Percentiles rank a stretch among this genome's conserved stretches.
These are phyloP conservation scores for Perizoma affinitatum DNA, from an alignment of 2,888 invertebrate species.

Conservation along the genomic window DNA sequence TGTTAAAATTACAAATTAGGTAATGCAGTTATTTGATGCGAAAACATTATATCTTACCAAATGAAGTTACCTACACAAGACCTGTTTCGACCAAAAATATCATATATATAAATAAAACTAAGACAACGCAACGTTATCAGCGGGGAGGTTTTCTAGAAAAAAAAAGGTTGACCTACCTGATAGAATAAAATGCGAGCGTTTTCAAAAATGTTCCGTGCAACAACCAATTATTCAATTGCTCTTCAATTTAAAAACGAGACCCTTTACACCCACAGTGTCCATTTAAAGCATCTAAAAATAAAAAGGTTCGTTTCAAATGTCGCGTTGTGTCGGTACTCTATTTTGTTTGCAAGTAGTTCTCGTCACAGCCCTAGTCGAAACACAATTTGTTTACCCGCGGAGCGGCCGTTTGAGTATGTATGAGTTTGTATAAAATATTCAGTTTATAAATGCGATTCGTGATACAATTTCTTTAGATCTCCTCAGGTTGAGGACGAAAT, in stretches of 20 bases:
- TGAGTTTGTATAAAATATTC: conserved; percentile 55
- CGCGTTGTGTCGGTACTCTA: conserved; percentile 4
- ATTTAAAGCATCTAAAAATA: conserved; percentile 23
- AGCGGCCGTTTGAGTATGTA: conserved; percentile 48
- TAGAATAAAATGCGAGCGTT: not conserved
- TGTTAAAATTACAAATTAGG: too few species aligned
- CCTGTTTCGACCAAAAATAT: not conserved
- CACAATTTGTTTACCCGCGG: conserved; percentile 50
- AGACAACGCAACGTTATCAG: too few species aligned
- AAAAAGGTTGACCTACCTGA: not conserved
- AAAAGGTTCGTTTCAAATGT: conserved; percentile 3
- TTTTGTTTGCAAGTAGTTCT: conserved; percentile 11
- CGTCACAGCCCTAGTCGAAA: conserved; percentile 42
- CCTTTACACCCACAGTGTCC: conserved; percentile 19
- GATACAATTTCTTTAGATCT: conserved; percentile 43
- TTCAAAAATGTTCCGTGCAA: conserved; percentile 6
- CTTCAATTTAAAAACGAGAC: conserved; percentile 24
- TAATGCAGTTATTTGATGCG: too few species aligned
- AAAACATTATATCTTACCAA: too few species aligned
- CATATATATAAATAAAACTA: too few species aligned
- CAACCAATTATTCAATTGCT: conserved; percentile 11
- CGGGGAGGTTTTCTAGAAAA: not conserved
- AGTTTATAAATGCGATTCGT: conserved; percentile 52
- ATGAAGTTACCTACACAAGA: too few species aligned
- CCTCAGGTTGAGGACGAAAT: conserved; percentile 38